Evolutionary conservation across 2,888 invertebrate genomes (phyloP).

Genomic region (Celastrina argiolus): DNA sequence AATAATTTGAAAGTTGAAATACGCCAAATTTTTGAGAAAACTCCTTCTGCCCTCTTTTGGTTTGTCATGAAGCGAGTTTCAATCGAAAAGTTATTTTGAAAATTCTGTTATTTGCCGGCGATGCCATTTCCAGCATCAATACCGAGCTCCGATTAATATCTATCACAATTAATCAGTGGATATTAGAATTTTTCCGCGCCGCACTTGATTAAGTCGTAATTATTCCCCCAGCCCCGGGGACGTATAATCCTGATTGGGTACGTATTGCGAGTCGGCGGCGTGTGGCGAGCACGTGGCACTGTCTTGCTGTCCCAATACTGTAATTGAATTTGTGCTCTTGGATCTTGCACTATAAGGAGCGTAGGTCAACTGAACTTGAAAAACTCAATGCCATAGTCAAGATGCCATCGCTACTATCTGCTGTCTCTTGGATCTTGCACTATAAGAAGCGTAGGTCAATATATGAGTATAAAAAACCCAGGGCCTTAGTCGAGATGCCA

Average conservation of each 20-base stretch:
- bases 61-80: too few relatives aligned
- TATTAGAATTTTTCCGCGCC: conserved; percentile 56
- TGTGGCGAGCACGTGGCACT: conserved; percentile 63
- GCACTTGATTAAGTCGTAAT: conserved; percentile 72
- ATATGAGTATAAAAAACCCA: too few relatives aligned
- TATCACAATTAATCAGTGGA: conserved; percentile 26
- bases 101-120: background rate
- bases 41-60: too few relatives aligned
- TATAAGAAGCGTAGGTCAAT: too few relatives aligned
- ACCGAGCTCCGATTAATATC: background rate
- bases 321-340: background rate
- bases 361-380: background rate
- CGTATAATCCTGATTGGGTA: conserved; percentile 76
- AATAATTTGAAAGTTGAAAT: too few relatives aligned
- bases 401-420: too few relatives aligned
- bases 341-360: background rate
- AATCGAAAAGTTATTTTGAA: too few relatives aligned
- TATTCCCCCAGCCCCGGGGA: conserved; percentile 65
- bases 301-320: background rate
- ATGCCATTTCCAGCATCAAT: background rate
- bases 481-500: too few relatives aligned
- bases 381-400: too few relatives aligned
- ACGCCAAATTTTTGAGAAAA: too few relatives aligned
- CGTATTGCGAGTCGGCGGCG: conserved; percentile 73
- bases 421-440: too few relatives aligned